Evolutionary conservation across 2,888 invertebrate genomes (phyloP), one percentile per base, ranked within the genome.

Genomic region (Meandrusa payeni): DNA sequence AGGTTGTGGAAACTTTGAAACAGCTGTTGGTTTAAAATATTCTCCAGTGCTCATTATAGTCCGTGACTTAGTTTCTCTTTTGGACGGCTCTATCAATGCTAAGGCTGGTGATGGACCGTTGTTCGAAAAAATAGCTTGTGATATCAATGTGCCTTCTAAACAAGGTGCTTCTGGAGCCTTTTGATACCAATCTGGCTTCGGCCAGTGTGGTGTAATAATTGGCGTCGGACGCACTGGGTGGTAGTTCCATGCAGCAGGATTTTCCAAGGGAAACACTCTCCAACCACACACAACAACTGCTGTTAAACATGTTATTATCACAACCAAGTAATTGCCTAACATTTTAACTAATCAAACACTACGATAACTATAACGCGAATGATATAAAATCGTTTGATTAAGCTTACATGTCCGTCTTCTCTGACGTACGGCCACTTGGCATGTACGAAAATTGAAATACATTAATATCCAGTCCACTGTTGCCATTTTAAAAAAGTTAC

Each of bases 231-330:
- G 40, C 7, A 55, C 42, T 28, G 33, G 38, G 5, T 33, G 39
- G 12, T 39, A 12, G 5, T 33, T 13, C 19, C 23, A 31, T 9
- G 22, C 50, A 5, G 57, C 50, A n/a, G 52, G 45, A 42, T 55
- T 48, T 2, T 62, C 54, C 29, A 69, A 54, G 2, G 76, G 75
- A 23, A 73, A 71, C 40, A 76, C 51, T 43, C 4, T 50, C 60
- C 64, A 68, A 24, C 57, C 50, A 23, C 46, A 41, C 2, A 44
- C 27, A 27, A 32, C n/a, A 12, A 49, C 29, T 7, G 46, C 24
- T 15, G 45, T 41, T 28, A 26, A 12, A 34, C 36, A 11, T 23
- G 38, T 5, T 17, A 43, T 19, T 9, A 57, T 41, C 48, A 54
- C 33, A 28, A 48, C 19, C 34, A 20, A 24, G 47, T 10, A 20